phyloP scores from a whole-genome alignment of 2,797 vertebrate genomes.

The Spizella passerina region DNA sequence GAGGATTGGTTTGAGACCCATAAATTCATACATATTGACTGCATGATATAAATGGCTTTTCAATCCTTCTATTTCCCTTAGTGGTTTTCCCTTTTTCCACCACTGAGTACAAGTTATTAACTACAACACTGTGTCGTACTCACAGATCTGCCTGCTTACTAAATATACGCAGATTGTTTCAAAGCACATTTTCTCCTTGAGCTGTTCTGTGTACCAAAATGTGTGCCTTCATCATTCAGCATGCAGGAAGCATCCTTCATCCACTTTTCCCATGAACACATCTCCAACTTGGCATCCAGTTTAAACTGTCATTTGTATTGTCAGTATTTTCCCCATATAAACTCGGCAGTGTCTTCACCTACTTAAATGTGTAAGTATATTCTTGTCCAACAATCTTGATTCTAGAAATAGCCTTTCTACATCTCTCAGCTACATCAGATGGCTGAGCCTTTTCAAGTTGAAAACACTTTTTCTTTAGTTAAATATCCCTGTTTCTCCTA shows the following conservation, averaged over 20 bases:
- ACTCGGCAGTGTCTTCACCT: slow-evolving; percentile 10
- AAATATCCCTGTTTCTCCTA: not conserved
- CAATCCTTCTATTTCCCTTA: not conserved
- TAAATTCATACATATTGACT: not conserved
- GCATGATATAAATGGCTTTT: not conserved
- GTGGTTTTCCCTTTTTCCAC: not conserved
- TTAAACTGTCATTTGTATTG: not conserved
- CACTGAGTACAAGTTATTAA: not conserved
- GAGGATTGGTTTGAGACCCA: not conserved
- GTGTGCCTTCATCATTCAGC: not conserved
- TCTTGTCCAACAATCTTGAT: not conserved
- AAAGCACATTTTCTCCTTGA: not conserved
- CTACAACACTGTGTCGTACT: not conserved
- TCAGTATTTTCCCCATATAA: not conserved
- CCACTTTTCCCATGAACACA: not conserved
- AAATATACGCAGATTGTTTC: not conserved
- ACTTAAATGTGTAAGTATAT: slow-evolving; percentile 7
- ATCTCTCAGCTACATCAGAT: not conserved
- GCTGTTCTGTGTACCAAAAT: not conserved
- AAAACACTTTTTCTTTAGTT: not conserved
- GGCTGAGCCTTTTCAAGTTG: not conserved
- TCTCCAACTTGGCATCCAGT: not conserved
- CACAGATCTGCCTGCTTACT: not conserved
- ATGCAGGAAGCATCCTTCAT: not conserved
- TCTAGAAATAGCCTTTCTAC: slow-evolving; percentile 29